Evolutionary conservation across 1,140 invertebrate species (phyloP).

Genomic region (Dendrolimus punctatus): DNA sequence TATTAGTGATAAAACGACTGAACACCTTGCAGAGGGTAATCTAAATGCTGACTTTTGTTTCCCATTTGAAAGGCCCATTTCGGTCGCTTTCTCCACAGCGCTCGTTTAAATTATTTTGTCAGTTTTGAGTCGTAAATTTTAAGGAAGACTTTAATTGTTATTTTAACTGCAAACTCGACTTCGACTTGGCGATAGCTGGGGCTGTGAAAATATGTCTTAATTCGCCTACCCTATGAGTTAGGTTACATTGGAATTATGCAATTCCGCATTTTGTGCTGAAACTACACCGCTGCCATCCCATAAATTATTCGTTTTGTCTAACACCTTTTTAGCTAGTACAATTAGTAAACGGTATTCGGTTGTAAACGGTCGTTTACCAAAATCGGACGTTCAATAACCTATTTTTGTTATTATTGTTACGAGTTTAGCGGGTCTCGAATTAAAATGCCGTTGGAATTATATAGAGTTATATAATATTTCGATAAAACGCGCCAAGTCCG

Average conservation of each 20-base stretch:
- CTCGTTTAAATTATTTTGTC: constrained; percentile 65
- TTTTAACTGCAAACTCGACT: constrained; percentile 67
- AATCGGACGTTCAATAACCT: neutral
- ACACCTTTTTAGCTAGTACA: constrained; percentile 15
- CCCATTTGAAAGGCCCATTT: constrained; percentile 52
- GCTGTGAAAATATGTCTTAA: constrained; percentile 67
- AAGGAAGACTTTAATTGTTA: constrained; percentile 67
- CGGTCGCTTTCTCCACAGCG: constrained; percentile 43
- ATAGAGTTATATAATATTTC: too few relatives aligned
- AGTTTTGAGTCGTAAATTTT: constrained; percentile 69
- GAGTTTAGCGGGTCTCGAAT: neutral
- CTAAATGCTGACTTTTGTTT: constrained; percentile 59
- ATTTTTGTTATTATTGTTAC: neutral
- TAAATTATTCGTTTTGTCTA: constrained; percentile 23
- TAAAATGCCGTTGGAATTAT: too few relatives aligned
- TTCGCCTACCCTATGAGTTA: constrained; percentile 63
- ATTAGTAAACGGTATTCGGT: constrained; percentile 9
- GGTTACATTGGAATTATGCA: constrained; percentile 48
- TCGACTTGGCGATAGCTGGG: constrained; percentile 43
- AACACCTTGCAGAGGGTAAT: constrained; percentile 35
- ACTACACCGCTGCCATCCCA: constrained; percentile 10
- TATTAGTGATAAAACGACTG: constrained; percentile 45
- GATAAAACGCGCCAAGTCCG: too few relatives aligned
- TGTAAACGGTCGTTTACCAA: neutral
- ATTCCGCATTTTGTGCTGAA: constrained; percentile 25